phyloP scores from a whole-genome alignment of 1,140 invertebrate species.

The Pogonomyrmex barbatus region DNA sequence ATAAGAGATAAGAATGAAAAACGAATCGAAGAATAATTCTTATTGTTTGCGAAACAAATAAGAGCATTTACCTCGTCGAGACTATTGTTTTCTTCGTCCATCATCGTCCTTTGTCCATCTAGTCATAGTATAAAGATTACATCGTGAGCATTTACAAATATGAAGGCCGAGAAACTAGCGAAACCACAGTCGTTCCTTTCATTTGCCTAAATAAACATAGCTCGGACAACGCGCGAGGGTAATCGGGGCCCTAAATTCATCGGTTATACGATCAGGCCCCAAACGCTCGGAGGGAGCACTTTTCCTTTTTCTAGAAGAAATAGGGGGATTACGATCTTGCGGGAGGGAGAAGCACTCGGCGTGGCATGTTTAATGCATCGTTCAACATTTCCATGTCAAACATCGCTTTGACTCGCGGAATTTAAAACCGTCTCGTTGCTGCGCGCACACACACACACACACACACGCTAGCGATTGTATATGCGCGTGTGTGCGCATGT shows the following conservation, averaged over 20 bases:
- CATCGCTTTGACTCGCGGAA: conserved; percentile 86
- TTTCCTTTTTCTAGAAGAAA: conserved; percentile 58
- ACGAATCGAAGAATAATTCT: background rate
- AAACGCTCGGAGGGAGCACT: background rate
- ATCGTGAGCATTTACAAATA: conserved; percentile 64
- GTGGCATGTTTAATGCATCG: conserved; percentile 85
- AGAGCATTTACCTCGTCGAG: background rate
- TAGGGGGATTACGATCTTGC: conserved; percentile 40
- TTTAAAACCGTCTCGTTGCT: conserved; percentile 81
- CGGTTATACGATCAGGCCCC: conserved; percentile 41
- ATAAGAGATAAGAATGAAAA: background rate
- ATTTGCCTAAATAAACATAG: conserved; percentile 85
- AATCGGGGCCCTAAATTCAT: conserved; percentile 55
- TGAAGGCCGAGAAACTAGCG: conserved; percentile 65
- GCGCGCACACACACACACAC: conserved; percentile 59
- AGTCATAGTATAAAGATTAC: background rate
- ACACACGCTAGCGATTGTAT: conserved; percentile 32
- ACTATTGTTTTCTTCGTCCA: background rate
- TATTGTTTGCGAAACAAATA: conserved; percentile 5
- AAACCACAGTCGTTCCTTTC: conserved; percentile 70
- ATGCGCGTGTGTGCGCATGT: conserved; percentile 24
- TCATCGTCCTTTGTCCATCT: background rate
- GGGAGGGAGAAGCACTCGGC: conserved; percentile 76
- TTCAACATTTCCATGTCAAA: conserved; percentile 86
- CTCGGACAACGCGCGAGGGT: conserved; percentile 72